Base-by-base conservation (phyloP, 2,113 vertebrate species). In the Syngnathus floridae region DNA sequence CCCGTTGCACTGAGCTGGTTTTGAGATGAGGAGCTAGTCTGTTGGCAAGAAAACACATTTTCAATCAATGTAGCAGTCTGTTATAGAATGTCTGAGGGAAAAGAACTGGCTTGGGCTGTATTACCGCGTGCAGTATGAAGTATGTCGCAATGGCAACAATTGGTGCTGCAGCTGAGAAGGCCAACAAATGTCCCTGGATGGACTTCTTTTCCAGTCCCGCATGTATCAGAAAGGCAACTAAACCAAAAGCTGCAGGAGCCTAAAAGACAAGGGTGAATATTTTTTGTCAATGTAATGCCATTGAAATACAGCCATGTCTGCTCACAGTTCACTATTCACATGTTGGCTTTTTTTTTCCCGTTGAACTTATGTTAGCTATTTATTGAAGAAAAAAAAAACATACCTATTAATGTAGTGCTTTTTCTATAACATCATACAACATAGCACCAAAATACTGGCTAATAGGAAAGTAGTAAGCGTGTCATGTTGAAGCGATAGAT, bases 181-280 rank as follows among this genome's bases (percentile, higher is more conserved):
- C 87, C 74, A 92, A 69, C 19, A 93, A 77, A 71, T 92, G 90
- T 65, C 84, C 91, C 75, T 91, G 90, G 46, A 92, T 89, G 67
- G 87, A 81, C 31, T 81, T 90, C 71, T 78, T 90, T 61, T 92
- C 89, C 7, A 92, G 75, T 45, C 91, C 91, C 6, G 86, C 75
- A 1, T 92, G 91, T 90, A 93, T 80, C 66, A 91, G 84, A 62
- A 91, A 92, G 14, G 91, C 89, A 60, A 93, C 92, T 68, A 93
- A 73, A 10, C 90, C 91, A 36, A 93, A 93, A 4, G 92, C 90
- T 0, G 91, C 90, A 12, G 90, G 91, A 6, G 89, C 92, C 91
- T 93, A 22, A 21, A 13, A 69, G 12, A 79, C 1, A 7, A 54
- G 14, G 59, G 2, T 55, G 11, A 56, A 26, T 26, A 4, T 0